Evolutionary conservation across 2,888 invertebrate genomes (phyloP).

Genomic region (Sminthurides aquaticus): DNA sequence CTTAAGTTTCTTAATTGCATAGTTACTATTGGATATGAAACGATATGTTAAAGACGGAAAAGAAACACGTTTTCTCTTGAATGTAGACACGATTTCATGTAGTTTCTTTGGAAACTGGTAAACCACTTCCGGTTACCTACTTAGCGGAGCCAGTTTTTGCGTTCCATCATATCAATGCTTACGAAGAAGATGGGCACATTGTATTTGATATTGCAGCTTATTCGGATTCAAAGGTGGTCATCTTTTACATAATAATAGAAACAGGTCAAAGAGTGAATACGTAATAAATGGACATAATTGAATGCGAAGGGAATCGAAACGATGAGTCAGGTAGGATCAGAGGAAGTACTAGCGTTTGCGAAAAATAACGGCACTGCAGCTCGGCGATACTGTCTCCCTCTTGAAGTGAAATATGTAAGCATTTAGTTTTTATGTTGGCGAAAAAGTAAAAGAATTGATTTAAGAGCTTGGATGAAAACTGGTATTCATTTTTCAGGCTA

Average conservation of each 20-base stretch:
- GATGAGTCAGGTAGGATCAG: neutral
- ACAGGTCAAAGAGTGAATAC: too few species aligned
- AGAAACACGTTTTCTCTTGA: too few species aligned
- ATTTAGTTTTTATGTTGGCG: constrained; percentile 34
- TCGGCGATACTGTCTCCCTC: neutral
- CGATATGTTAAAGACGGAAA: too few species aligned
- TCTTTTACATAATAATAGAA: neutral
- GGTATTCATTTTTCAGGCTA: too few species aligned
- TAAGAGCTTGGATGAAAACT: too few species aligned
- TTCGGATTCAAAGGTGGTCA: constrained; percentile 41
- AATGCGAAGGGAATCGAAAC: too few species aligned
- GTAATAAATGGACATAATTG: too few species aligned
- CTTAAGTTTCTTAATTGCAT: too few species aligned
- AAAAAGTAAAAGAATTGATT: too few species aligned
- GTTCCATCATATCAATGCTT: constrained; percentile 53
- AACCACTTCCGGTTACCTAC: constrained; percentile 46
- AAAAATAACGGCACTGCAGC: neutral
- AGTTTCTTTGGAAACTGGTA: constrained; percentile 47
- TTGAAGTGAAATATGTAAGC: neutral
- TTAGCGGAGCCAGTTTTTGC: constrained; percentile 49
- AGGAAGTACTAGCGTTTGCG: constrained; percentile 9
- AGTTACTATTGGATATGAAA: too few species aligned
- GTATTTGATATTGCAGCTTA: constrained; percentile 48
- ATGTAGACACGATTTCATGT: constrained; percentile 47
- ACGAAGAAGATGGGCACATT: constrained; percentile 49